Percentiles rank a stretch among this genome's conserved stretches.
Conservation (phyloP, 37 sponge, comb jelly and placozoan genomes). For the Chondrosia reniformis region DNA sequence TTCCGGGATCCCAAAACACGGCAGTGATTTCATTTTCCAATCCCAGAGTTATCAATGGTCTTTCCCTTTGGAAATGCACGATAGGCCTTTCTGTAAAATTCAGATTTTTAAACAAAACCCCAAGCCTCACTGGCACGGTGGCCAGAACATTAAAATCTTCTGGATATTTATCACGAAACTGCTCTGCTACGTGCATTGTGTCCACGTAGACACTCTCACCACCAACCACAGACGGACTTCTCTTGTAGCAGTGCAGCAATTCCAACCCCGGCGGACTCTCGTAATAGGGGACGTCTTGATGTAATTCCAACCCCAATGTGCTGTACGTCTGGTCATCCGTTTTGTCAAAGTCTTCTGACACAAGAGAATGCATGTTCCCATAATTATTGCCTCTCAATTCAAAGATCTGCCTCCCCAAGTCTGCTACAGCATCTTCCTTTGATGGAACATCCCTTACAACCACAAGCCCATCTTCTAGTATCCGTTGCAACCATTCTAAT, state of each 20-base stretch:
- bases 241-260: slow-evolving; percentile 63
- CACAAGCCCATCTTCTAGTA: background rate
- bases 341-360: slow-evolving; percentile 35
- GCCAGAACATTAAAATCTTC: slow-evolving; percentile 9
- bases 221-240: background rate
- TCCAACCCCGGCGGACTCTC: slow-evolving; percentile 75
- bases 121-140: background rate
- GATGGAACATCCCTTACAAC: background rate
- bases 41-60: background rate
- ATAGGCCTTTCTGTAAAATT: background rate
- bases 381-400: slow-evolving; percentile 32
- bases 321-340: slow-evolving; percentile 59
- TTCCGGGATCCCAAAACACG: background rate
- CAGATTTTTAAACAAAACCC: background rate
- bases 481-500: background rate
- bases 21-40: background rate
- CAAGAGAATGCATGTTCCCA: no score
- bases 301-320: slow-evolving; percentile 15
- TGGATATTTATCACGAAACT: slow-evolving; percentile 7
- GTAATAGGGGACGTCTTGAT: slow-evolving; percentile 60
- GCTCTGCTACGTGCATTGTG: background rate
- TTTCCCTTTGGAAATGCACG: background rate
- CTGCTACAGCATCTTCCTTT: background rate
- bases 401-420: slow-evolving; percentile 17
- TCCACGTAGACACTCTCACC: slow-evolving; percentile 3